A percentile compares a stretch with the other conserved stretches of the same genome.
phyloP scores from a whole-genome alignment of 2,113 vertebrate species.

The Stegastes partitus region DNA sequence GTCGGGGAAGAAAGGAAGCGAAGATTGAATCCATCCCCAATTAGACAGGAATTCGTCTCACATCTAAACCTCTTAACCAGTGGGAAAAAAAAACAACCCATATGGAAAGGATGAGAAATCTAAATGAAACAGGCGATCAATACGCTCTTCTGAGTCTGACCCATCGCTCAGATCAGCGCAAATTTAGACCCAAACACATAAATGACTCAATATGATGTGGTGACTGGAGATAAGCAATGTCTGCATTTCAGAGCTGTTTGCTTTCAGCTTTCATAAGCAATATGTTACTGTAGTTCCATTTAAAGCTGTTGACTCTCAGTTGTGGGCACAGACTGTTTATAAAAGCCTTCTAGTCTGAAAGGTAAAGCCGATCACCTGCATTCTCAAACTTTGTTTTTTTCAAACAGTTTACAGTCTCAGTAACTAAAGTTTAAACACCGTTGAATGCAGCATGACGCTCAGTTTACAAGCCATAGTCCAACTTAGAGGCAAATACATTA shows the following conservation, averaged over 20 bases:
- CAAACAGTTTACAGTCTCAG: too few species aligned
- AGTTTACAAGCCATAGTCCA: too few species aligned
- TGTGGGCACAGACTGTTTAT: too few species aligned
- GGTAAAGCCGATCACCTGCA: too few species aligned
- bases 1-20: conserved; percentile 5
- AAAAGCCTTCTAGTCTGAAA: too few species aligned
- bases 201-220: neutral
- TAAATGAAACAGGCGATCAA: conserved; percentile 27
- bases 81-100: conserved; percentile 19
- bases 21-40: conserved; percentile 37
- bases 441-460: too few species aligned
- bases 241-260: neutral
- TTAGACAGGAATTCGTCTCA: conserved; percentile 19
- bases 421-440: too few species aligned
- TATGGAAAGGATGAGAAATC: neutral
- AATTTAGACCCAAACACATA: neutral
- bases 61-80: conserved; percentile 18
- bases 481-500: too few species aligned
- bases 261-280: neutral
- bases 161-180: neutral
- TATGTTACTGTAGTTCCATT: neutral
- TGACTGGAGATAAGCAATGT: neutral
- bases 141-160: neutral
- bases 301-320: neutral
- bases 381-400: too few species aligned